Evolutionary conservation across 2,888 invertebrate species (phyloP).

Genomic region (Beris morrisii): DNA sequence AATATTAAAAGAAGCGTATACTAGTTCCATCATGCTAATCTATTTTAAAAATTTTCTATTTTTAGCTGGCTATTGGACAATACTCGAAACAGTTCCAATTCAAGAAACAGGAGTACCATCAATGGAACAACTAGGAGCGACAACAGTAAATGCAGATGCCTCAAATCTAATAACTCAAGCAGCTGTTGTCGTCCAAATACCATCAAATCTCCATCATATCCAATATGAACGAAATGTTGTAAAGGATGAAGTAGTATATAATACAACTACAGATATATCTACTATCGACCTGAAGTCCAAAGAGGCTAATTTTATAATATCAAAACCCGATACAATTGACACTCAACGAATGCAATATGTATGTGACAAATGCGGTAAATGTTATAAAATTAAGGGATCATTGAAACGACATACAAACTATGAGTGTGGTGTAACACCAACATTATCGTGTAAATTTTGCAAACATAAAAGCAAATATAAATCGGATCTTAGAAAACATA

Average conservation of each 20-base stretch:
- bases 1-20: too few species aligned
- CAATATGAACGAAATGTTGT: constrained; percentile 23
- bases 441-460: constrained; percentile 51
- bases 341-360: constrained; percentile 53
- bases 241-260: constrained; percentile 19
- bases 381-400: constrained; percentile 79
- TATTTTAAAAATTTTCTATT: constrained; percentile 8
- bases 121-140: background rate
- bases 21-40: background rate
- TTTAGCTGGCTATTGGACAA: constrained; percentile 52
- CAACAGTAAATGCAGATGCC: background rate
- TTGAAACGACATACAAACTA: constrained; percentile 75
- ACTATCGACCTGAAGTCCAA: constrained; percentile 2
- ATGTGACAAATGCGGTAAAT: constrained; percentile 76
- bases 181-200: constrained; percentile 37
- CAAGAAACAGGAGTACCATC: constrained; percentile 26
- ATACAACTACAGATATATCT: constrained; percentile 34
- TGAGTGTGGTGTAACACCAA: constrained; percentile 63
- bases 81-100: constrained; percentile 52
- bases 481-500: constrained; percentile 54
- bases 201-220: constrained; percentile 20
- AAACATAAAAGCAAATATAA: constrained; percentile 56
- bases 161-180: constrained; percentile 22
- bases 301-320: too few species aligned
- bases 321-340: background rate